Evolutionary conservation across 1,140 invertebrate species (phyloP), one percentile per base, ranked within the genome.

Genomic region (Pseudomyrmex pallidus): DNA sequence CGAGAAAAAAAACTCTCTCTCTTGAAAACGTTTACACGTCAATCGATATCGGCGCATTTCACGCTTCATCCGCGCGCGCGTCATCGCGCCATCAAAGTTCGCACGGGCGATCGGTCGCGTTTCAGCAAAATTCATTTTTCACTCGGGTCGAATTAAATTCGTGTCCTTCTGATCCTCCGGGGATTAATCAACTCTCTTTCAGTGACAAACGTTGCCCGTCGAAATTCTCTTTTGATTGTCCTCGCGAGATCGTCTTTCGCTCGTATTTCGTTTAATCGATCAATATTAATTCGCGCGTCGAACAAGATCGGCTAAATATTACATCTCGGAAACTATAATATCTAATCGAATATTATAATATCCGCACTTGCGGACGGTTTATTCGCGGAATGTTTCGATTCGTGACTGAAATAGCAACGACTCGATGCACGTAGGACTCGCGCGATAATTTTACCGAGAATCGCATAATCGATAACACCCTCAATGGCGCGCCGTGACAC

Each of bases 401-500:
- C 54, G 59, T 13, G 50, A 44, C 3, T 12, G 74, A 25, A 64
- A 76, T 64, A 17, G 1, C 15, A n/a, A 74, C 12, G 17, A 56
- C 35, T 22, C 46, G 12, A 20, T 5, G 12, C 13, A 2, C 44
- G 20, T 12, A 8, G 17, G 17, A 48, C 25, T 35, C 35, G 35
- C n/a, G 56, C 56, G 62, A 82, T 82, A 82, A 35, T 82, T 82
- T 82, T 74, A 66, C 52, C 57, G 63, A 56, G 57, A 85, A 82
- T 73, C 68, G 50, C 15, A 22, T 56, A 17, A 20, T 68, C 54
- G 54, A 78, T 57, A 78, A 72, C 17, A 10, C 22, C 20, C 48
- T 78, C 46, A 50, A 17, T 25, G n/a, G 10, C 10, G 74, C 35
- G 35, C 35, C 35, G 35, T 35, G 35, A 35, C 35, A 7, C 35